Percentiles rank a stretch among this genome's conserved stretches.
Conservation (phyloP, 2,888 invertebrate genomes). For the Ariolimax columbianus region DNA sequence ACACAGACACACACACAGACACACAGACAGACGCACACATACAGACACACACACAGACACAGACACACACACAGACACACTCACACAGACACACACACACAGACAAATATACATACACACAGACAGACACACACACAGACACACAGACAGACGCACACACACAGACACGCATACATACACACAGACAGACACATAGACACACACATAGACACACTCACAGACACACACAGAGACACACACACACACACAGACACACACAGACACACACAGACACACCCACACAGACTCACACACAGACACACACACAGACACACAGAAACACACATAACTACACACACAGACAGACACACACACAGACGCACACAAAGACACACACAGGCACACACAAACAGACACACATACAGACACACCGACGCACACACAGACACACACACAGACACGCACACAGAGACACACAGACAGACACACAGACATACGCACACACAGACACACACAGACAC, state of each 20-base stretch:
- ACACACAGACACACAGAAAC: not conserved
- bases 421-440: not conserved
- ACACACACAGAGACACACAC: not conserved
- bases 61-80: not conserved
- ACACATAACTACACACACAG: not conserved
- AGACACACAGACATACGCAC: too few species aligned
- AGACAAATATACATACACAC: too few species aligned
- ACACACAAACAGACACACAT: not conserved
- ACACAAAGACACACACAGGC: not conserved
- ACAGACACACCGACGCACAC: not conserved
- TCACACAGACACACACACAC: too few species aligned
- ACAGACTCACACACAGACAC: conserved; percentile 1
- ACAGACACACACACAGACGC: not conserved
- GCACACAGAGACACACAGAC: too few species aligned
- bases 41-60: not conserved
- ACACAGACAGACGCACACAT: not conserved
- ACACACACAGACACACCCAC: not conserved
- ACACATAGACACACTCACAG: conserved; percentile 9
- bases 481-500: not conserved
- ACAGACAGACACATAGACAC: not conserved
- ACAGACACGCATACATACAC: not conserved
- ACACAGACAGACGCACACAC: not conserved
- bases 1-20: not conserved
- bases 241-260: not conserved
- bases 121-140: not conserved